These are phyloP conservation scores for Pluvialis apricaria DNA, from an alignment of 2,113 vertebrate species.

Conservation along the genomic window DNA sequence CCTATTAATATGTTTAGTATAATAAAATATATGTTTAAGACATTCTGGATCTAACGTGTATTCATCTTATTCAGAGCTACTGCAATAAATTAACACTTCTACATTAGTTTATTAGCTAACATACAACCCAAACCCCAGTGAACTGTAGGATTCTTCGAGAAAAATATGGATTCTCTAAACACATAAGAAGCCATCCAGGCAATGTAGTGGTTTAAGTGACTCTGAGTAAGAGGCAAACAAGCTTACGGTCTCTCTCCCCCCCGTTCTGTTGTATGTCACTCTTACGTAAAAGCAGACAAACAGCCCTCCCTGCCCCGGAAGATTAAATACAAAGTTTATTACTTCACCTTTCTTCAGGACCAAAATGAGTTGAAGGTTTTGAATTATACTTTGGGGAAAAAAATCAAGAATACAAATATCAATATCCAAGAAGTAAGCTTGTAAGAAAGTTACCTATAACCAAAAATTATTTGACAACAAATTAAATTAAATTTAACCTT, in stretches of 20 bases:
- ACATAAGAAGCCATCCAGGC: not conserved
- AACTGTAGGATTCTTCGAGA: not conserved
- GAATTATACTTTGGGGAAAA: not conserved
- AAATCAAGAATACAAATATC: not conserved
- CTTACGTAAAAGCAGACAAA: not conserved
- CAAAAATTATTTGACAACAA: not conserved
- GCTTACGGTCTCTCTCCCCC: not conserved
- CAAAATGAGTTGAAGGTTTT: not conserved
- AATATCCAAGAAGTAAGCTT: not conserved
- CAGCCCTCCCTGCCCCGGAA: fast-evolving
- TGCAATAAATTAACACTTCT: not conserved
- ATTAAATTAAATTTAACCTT: not conserved
- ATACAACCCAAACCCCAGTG: not conserved
- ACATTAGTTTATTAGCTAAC: not conserved
- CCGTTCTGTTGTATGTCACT: not conserved
- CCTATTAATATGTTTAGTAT: not conserved
- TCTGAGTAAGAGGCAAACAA: not conserved
- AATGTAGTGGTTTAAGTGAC: not conserved
- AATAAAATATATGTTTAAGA: not conserved
- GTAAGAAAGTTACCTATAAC: not conserved
- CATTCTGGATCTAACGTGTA: not conserved
- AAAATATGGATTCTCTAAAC: not conserved
- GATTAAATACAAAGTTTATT: not conserved
- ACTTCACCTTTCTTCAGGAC: not conserved
- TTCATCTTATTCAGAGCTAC: not conserved